These are phyloP conservation scores for Vulpes vulpes DNA, from an alignment of 2,113 vertebrate species.

Conservation along the genomic window DNA sequence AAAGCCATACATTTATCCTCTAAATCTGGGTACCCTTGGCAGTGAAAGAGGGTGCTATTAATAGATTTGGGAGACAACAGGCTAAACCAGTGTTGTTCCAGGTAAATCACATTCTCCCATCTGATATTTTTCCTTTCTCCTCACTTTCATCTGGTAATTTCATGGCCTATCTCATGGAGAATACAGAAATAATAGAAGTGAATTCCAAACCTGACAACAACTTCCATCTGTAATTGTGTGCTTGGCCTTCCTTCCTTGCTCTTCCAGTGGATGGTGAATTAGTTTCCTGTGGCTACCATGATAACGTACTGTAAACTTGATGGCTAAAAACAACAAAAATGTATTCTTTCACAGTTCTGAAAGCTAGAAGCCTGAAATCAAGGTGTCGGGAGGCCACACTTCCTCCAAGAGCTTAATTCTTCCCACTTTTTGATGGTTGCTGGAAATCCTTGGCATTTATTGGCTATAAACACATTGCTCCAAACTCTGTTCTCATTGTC, in stretches of 20 bases:
- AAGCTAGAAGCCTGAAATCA: background rate
- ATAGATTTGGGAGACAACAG: background rate
- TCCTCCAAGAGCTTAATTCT: background rate
- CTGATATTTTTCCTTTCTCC: background rate
- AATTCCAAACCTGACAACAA: background rate
- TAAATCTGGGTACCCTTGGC: background rate
- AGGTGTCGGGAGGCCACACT: background rate
- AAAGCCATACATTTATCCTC: background rate
- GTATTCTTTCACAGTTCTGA: background rate
- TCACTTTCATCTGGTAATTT: background rate
- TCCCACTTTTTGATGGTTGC: background rate
- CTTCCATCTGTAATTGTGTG: background rate
- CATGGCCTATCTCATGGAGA: slow-evolving; percentile 9
- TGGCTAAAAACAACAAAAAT: background rate
- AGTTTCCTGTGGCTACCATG: background rate
- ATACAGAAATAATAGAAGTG: background rate
- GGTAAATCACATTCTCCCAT: background rate
- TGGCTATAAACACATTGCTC: background rate
- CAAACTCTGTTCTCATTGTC: background rate
- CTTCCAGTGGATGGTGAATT: background rate
- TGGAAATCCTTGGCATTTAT: background rate
- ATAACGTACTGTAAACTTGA: background rate
- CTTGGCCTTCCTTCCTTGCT: slow-evolving; percentile 1
- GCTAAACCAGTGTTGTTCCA: slow-evolving; percentile 21
- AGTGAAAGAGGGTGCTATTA: background rate